A percentile compares a stretch with the other conserved stretches of the same genome.
Conservation (phyloP, 2,888 invertebrate genomes). For the Plagiodera versicolora region DNA sequence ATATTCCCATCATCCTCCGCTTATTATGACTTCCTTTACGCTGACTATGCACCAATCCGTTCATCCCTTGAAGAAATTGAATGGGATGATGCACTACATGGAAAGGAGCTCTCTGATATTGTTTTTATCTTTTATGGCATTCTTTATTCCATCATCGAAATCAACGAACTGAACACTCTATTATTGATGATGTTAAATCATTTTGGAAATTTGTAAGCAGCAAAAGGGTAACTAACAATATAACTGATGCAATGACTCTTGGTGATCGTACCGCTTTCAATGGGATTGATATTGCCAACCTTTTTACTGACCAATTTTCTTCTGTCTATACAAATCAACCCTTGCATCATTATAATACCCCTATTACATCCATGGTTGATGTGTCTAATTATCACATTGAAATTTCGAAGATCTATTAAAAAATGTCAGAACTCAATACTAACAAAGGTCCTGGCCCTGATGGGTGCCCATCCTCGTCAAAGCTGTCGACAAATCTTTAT, state of each 20-base stretch:
- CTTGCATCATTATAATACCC: neutral
- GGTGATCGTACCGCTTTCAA: too few species aligned
- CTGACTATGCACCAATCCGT: neutral
- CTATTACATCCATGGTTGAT: too few species aligned
- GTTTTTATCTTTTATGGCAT: slow-evolving; percentile 10
- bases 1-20: too few species aligned
- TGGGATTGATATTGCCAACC: neutral
- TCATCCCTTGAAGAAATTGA: slow-evolving; percentile 4
- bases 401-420: too few species aligned
- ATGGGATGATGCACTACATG: slow-evolving; percentile 2
- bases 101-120: slow-evolving; percentile 8
- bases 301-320: too few species aligned
- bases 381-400: too few species aligned
- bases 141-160: slow-evolving; percentile 12
- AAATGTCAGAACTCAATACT: too few species aligned
- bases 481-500: too few species aligned
- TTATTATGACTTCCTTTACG: neutral
- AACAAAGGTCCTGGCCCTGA: too few species aligned
- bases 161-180: slow-evolving; percentile 2
- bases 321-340: neutral
- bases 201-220: slow-evolving; percentile 14
- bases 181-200: slow-evolving; percentile 14
- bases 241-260: too few species aligned
- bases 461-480: too few species aligned
- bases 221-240: slow-evolving; percentile 7